These are phyloP conservation scores for Alectura lathami DNA, from an alignment of 2,113 vertebrate genomes.

Conservation along the genomic window DNA sequence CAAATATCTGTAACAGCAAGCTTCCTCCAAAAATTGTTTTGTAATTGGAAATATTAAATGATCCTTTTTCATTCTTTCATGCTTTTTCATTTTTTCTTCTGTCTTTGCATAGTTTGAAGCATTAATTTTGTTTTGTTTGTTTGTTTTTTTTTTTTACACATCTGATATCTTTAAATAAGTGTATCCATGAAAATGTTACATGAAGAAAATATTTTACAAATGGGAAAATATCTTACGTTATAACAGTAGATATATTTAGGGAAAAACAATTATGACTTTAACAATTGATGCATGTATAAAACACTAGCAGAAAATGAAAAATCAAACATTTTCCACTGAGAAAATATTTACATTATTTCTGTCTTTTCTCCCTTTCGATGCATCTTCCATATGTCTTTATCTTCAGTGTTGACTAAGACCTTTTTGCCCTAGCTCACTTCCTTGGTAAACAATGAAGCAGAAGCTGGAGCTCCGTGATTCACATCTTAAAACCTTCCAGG, in stretches of 20 bases:
- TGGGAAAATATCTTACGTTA: not conserved
- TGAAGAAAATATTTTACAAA: not conserved
- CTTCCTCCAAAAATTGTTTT: not conserved
- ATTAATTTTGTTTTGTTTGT: not conserved
- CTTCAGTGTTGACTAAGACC: not conserved
- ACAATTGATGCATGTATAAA: not conserved
- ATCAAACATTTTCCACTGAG: not conserved
- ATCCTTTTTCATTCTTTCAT: not conserved
- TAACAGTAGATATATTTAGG: not conserved
- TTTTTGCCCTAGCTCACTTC: not conserved
- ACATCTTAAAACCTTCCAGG: not conserved
- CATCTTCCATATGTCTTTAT: not conserved
- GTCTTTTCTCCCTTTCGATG: not conserved
- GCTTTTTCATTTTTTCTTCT: not conserved
- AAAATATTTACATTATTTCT: not conserved
- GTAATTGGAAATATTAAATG: not conserved
- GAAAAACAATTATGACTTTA: not conserved
- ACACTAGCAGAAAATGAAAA: not conserved
- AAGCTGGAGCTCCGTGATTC: not conserved
- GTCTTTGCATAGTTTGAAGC: not conserved
- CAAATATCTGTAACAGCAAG: not conserved
- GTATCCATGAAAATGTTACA: not conserved
- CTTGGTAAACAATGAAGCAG: not conserved
- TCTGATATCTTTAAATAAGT: not conserved
- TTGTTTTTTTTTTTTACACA: not conserved